Conservation (phyloP, 2,888 invertebrate species). For the Oscheius myriophilus region DNA sequence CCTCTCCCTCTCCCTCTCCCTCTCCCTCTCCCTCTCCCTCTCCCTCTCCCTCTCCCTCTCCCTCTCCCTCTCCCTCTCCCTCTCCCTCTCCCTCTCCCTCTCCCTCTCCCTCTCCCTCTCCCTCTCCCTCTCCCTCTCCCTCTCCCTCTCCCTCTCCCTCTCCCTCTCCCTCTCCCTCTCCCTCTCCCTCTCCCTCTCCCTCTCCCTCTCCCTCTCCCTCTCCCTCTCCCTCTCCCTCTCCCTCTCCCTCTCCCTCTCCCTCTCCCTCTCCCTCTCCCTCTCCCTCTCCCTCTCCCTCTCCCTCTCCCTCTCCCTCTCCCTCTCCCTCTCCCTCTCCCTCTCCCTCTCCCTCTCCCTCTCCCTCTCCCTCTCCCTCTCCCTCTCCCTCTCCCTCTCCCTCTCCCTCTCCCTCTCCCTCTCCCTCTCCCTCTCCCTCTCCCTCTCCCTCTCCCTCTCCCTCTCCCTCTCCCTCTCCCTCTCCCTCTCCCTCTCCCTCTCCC, state of each 20-base stretch:
- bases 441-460: no score
- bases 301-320: conserved; percentile 20
- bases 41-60: conserved; percentile 27
- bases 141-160: conserved; percentile 11
- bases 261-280: not conserved
- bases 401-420: no score
- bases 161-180: conserved; percentile 24
- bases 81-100: conserved; percentile 13
- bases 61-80: conserved; percentile 9
- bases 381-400: no score
- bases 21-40: conserved; percentile 16
- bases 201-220: not conserved
- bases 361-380: conserved; percentile 25
- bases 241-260: not conserved
- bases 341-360: conserved; percentile 25
- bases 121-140: conserved; percentile 26
- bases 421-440: no score
- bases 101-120: conserved; percentile 29
- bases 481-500: no score
- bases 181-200: conserved; percentile 20
- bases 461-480: no score
- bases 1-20: conserved; percentile 11
- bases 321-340: conserved; percentile 1
- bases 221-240: no score
- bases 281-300: conserved; percentile 11